Evolutionary conservation across 2,113 vertebrate species (phyloP).

Genomic region (Otus sunia): DNA sequence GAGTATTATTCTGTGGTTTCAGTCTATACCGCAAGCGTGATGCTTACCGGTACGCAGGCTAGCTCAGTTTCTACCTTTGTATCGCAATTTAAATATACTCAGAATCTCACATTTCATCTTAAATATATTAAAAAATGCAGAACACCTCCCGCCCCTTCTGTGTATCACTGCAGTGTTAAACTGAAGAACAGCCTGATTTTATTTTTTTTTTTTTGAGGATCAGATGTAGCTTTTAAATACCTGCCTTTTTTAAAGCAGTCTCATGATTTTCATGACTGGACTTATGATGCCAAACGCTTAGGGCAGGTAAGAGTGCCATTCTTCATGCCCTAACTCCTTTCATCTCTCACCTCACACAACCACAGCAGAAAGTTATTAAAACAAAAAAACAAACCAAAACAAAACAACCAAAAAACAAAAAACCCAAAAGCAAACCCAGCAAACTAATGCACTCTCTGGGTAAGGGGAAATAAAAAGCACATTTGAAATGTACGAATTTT

Average conservation of each 20-base stretch:
- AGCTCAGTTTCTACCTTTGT: neutral
- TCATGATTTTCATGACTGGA: neutral
- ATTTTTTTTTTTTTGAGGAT: neutral
- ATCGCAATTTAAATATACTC: neutral
- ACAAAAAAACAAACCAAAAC: neutral
- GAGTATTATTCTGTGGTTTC: neutral
- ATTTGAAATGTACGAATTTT: slow-evolving; percentile 49
- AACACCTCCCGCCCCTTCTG: neutral
- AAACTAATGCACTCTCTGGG: neutral
- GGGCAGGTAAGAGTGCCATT: neutral
- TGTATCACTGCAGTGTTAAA: neutral
- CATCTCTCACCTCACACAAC: neutral
- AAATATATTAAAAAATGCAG: neutral
- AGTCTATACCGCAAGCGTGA: neutral
- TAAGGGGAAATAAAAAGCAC: slow-evolving; percentile 42
- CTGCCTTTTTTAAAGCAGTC: neutral
- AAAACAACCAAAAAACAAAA: neutral
- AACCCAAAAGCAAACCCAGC: neutral
- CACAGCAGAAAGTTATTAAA: neutral
- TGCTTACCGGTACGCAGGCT: rapidly evolving
- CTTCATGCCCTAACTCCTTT: neutral
- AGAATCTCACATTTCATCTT: neutral
- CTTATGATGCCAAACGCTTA: neutral
- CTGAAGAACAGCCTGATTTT: neutral
- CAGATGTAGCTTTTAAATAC: neutral